Base-by-base conservation (phyloP, 2,888 invertebrate genomes). In the Hylaea fasciaria region DNA sequence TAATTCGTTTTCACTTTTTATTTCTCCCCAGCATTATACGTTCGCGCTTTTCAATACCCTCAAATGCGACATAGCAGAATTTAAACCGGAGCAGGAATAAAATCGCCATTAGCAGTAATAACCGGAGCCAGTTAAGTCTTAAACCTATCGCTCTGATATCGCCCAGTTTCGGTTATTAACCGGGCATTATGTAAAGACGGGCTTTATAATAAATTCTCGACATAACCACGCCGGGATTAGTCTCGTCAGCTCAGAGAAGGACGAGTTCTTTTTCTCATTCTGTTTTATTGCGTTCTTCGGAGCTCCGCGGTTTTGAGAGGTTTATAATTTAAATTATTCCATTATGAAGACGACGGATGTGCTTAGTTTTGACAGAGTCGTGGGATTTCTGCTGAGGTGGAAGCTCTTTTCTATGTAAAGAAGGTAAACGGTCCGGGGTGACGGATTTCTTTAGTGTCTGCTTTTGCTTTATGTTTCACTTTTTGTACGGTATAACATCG, bases 241-340 rank as follows among this genome's bases (percentile, higher is more conserved):
- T 74, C 69, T 69, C 76, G 80, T 72, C 78, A 81, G 77, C 80
- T 76, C 72, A 80, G 79, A 79, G 79, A 77, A 64, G 80, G 80
- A 78, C 80, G 82, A 79, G 81, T 81, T 80, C 77, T 76, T 75
- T 74, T 78, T 80, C 76, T 76, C 75, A 75, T 78, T 80, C 78
- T 82, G 80, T 82, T 85, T 86, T 86, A 87, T 86, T 86, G 79
- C 81, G 76, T 78, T 72, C 70, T 76, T 70, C 64, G 70, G 77
- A 74, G 76, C 78, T 71, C 71, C 68, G 74, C 74, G 78, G 73
- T 80, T 44, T 80, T 74, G 71, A 73, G 79, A 61, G 85, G 82
- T 78, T 83, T 83, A 82, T 82, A 82, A 83, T 83, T 85, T 80
- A 85, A 86, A 84, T 86, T 85, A 85, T 84, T 85, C 79, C 80